Base-by-base conservation (phyloP, 1,140 invertebrate genomes). In the Caerostris darwini region DNA sequence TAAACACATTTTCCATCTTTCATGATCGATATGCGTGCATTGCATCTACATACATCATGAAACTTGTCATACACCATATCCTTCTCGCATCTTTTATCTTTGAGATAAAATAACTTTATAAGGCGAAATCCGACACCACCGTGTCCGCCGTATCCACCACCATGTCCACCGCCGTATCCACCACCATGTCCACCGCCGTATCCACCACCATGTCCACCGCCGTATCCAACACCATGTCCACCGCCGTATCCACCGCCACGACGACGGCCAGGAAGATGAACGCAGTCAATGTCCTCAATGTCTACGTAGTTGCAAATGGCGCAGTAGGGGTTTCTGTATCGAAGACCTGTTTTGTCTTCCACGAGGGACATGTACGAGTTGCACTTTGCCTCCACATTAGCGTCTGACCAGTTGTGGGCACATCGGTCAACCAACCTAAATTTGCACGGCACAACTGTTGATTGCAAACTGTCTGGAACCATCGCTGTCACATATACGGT, bases 231-330 rank as follows among this genome's bases (percentile, higher is more conserved):
- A n/a, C n/a, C n/a, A n/a, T n/a, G n/a, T n/a, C n/a, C n/a, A n/a
- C n/a, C 34, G 3, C 12, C 17, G 12, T 17, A 10, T 10, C 10
- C 85, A 17, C 7, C 50, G 50, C 6, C 54, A 2, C 3, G 1
- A 19, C 14, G 10, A 59, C 59, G 4, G 10, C 7, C 17, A 6
- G 0, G 2, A 10, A 8, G 7, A 3, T 50, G 7, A 67, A 0
- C n/a, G 57, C 67, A 71, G 0, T 10, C 7, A 3, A 90, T 14
- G 54, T 69, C 53, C 3, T 14, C 19, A 14, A 77, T 12, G 7
- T 19, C 17, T 77, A 77, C 64, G 50, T 56, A 57, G 77, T 90
- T 90, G 17, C 88, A 90, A 58, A 90, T 54, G 3, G 88, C 88
- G 17, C 88, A 90, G n/a, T 90, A 53, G 4, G 88, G 64, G 50